Percentiles rank a stretch among this genome's conserved stretches.
These are phyloP conservation scores for Notechis scutatus DNA, from an alignment of 2,113 vertebrate genomes.

Conservation along the genomic window DNA sequence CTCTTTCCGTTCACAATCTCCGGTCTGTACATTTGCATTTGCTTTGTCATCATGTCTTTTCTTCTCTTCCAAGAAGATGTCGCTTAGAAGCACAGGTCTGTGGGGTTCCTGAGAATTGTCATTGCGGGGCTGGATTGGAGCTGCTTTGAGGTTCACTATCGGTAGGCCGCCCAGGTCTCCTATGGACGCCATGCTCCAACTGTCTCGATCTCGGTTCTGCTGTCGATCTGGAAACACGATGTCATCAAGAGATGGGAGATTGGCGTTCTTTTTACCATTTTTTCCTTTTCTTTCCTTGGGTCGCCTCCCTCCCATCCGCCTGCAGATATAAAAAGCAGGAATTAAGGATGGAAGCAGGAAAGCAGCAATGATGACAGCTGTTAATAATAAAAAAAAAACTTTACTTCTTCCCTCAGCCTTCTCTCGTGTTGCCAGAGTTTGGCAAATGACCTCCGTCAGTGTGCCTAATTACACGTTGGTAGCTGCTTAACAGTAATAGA, in stretches of 20 bases:
- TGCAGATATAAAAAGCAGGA: constrained; percentile 2
- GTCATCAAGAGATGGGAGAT: neutral
- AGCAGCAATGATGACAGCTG: neutral
- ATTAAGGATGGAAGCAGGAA: constrained; percentile 17
- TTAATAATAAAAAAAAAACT: neutral
- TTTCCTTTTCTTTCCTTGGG: constrained; percentile 11
- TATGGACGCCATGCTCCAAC: neutral
- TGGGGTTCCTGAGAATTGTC: neutral
- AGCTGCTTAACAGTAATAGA: neutral
- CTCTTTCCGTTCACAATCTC: neutral
- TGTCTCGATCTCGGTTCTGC: neutral
- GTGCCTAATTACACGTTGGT: neutral
- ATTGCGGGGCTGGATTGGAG: neutral
- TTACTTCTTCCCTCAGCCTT: neutral
- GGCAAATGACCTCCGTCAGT: neutral
- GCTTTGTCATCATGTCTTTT: neutral
- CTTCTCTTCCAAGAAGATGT: constrained; percentile 5
- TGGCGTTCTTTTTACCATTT: neutral
- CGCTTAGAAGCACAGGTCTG: neutral
- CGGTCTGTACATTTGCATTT: neutral
- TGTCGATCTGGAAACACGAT: neutral
- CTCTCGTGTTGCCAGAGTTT: neutral
- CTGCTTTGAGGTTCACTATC: neutral
- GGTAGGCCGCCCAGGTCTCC: neutral
- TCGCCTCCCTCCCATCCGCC: neutral